These are phyloP conservation scores for Hydra vulgaris DNA, from an alignment of 30 jellyfish, hydroid and myxozoan genomes.

Conservation along the genomic window DNA sequence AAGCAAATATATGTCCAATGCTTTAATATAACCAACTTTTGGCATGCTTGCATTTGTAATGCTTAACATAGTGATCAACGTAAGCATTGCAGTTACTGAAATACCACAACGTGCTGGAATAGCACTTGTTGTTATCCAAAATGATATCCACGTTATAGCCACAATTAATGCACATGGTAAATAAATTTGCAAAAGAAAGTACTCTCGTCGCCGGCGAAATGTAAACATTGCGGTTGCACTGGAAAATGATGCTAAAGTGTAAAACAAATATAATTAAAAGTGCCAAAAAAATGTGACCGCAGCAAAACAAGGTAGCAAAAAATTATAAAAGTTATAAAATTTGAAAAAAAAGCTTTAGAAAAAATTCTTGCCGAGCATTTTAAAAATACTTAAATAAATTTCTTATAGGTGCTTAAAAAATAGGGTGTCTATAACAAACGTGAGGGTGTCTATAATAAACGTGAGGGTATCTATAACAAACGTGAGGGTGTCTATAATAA, in stretches of 20 bases:
- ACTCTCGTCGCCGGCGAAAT: slow-evolving; percentile 53
- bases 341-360: too few species aligned
- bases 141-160: slow-evolving; percentile 82
- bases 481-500: too few species aligned
- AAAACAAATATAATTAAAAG: too few species aligned
- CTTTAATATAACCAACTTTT: slow-evolving; percentile 77
- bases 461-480: too few species aligned
- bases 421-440: too few species aligned
- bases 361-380: too few species aligned
- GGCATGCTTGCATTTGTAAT: slow-evolving; percentile 90
- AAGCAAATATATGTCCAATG: slow-evolving; percentile 62
- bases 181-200: slow-evolving; percentile 64
- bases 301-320: too few species aligned
- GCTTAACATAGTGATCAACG: slow-evolving; percentile 89
- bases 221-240: slow-evolving; percentile 71
- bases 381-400: too few species aligned
- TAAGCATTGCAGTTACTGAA: slow-evolving; percentile 71
- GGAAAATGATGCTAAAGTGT: slow-evolving; percentile 58
- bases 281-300: too few species aligned
- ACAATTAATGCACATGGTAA: slow-evolving; percentile 73
- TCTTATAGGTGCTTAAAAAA: too few species aligned
- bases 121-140: slow-evolving; percentile 89
- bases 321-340: too few species aligned
- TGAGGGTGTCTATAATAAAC: too few species aligned
- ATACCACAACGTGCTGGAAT: slow-evolving; percentile 93